Base-by-base conservation (phyloP, 2,888 invertebrate genomes). In the Macrophya annulata region DNA sequence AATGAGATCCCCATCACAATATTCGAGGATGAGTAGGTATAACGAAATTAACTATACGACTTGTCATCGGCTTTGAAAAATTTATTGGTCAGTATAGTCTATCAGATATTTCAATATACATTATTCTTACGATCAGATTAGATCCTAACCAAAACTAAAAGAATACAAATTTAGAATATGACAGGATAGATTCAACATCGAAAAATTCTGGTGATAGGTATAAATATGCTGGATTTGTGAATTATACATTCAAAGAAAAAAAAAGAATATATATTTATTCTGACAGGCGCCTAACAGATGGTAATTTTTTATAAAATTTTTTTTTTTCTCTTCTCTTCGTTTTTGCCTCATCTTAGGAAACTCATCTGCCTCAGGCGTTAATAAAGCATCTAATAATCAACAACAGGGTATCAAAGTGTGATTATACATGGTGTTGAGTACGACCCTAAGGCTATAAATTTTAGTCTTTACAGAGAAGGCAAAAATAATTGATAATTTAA, bases 401-500 rank as follows among this genome's bases (percentile, higher is more conserved):
- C 21, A 77, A 51, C 81, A 21, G 5, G 21, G 59, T 12, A 55
- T 77, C 9, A 40, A 77, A 77, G 37, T 77, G 31, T 9, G 77
- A 51, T 77, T 31, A 51, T 55, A 51, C 55, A 77, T n/a, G 10
- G 21, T 74, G 21, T 74, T n/a, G 40, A 74, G 45, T 77, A 9
- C 31, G 77, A 77, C 55, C 77, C 62, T 62, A 15, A 62, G 81
- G 81, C 43, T 62, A 51, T 81, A 37, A 81, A 62, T 59, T 40
- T 43, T 15, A 12, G 12, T 40, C 40, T 21, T 48, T n/a, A n/a
- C n/a, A 25, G 9, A 48, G 12, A 43, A 21, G 25, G 21, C 9
- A 40, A 37, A 37, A 81, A 17, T 77, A 62, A 40, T 40, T 10
- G 59, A 21, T 45, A 43, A 15, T 81, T 55, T n/a, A 31, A 77